Evolutionary conservation across 2,797 vertebrate genomes (phyloP).

Genomic region (Lacerta agilis): DNA sequence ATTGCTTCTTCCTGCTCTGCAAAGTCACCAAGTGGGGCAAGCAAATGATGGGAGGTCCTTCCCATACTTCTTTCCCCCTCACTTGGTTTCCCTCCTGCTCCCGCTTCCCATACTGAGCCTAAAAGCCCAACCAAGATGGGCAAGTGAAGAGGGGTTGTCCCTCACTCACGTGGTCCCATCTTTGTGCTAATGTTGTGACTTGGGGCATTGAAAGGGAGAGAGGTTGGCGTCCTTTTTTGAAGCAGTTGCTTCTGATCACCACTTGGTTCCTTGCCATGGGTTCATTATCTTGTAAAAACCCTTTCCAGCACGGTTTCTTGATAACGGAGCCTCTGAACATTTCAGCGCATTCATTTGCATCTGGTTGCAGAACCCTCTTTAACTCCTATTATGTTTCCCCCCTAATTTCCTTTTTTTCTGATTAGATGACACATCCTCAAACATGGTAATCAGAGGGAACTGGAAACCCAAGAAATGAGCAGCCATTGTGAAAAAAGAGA

Average conservation of each 20-base stretch:
- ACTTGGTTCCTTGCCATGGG: not conserved
- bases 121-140: not conserved
- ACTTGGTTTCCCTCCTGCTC: not conserved
- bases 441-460: not conserved
- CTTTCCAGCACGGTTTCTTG: not conserved
- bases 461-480: slow-evolving; percentile 33
- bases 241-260: not conserved
- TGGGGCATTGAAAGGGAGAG: not conserved
- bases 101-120: not conserved
- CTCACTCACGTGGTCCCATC: not conserved
- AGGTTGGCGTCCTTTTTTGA: not conserved
- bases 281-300: not conserved
- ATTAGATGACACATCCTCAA: not conserved
- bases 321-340: not conserved
- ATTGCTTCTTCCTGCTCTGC: not conserved
- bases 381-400: slow-evolving; percentile 7
- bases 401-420: not conserved
- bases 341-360: not conserved
- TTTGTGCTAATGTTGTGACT: not conserved
- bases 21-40: not conserved
- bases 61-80: not conserved
- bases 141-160: not conserved
- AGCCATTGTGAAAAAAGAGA: slow-evolving; percentile 4
- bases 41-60: not conserved
- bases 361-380: not conserved